phyloP scores from a whole-genome alignment of 2,888 invertebrate species.

The Nemotelus pantherinus region DNA sequence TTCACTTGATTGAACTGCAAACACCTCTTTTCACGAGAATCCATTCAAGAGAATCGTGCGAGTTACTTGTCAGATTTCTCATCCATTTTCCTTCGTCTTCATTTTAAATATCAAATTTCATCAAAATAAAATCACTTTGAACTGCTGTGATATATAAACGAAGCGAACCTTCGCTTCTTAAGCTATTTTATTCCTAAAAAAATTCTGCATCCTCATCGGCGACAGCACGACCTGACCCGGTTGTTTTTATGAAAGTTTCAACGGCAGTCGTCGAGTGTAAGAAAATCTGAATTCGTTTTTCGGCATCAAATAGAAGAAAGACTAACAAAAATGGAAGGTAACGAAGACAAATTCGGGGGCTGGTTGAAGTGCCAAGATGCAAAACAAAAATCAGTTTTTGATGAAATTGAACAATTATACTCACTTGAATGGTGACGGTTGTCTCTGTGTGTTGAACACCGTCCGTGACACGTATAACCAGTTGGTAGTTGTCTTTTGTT shows the following conservation, averaged over 20 bases:
- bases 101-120: constrained; percentile 40
- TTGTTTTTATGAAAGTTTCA: no score
- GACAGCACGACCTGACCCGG: no score
- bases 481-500: constrained; percentile 78
- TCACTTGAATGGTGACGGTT: constrained; percentile 80
- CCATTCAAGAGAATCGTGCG: constrained; percentile 30
- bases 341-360: background rate
- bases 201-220: background rate
- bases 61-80: constrained; percentile 10
- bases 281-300: background rate
- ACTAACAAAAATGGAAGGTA: background rate
- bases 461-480: constrained; percentile 86
- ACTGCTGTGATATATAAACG: background rate
- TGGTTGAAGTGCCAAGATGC: constrained; percentile 37
- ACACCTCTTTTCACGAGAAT: constrained; percentile 42
- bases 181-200: background rate
- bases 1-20: constrained; percentile 37
- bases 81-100: constrained; percentile 11
- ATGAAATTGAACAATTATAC: constrained; percentile 53
- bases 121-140: constrained; percentile 20
- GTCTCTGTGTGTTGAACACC: constrained; percentile 87
- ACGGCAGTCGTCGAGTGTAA: no score
- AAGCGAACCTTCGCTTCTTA: background rate
- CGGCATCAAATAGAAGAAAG: background rate
- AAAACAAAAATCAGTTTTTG: constrained; percentile 31